Conservation (phyloP, 1,140 invertebrate genomes). For the Panulirus ornatus region DNA sequence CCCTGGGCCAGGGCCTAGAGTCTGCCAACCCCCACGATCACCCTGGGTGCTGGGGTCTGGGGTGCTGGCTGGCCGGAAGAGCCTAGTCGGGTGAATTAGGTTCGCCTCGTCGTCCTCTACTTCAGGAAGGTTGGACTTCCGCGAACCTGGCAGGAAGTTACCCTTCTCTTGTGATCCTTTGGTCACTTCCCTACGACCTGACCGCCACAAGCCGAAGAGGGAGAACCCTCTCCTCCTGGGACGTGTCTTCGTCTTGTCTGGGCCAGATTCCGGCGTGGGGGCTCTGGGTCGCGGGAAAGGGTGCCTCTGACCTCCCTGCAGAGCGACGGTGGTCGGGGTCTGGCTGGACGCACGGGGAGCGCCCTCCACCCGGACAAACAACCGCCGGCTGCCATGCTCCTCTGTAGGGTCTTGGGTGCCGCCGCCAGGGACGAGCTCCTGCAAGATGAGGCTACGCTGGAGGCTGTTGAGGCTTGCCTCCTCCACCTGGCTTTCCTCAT, state of each 20-base stretch:
- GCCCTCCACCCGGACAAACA: slow-evolving; percentile 31
- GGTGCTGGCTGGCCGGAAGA: not conserved
- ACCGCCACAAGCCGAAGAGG: not conserved
- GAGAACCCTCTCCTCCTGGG: not conserved
- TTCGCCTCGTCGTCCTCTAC: not conserved
- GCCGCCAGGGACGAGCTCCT: not conserved
- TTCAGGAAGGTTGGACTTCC: not conserved
- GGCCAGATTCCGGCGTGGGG: not conserved
- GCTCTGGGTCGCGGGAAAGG: not conserved
- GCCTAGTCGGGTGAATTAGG: not conserved
- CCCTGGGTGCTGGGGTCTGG: not conserved
- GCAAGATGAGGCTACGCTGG: not conserved
- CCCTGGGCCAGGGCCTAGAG: not conserved
- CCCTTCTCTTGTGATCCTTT: not conserved
- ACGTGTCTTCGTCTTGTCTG: not conserved
- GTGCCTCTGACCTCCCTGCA: not conserved
- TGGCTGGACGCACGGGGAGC: not conserved
- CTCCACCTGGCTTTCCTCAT: not conserved
- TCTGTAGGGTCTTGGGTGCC: not conserved
- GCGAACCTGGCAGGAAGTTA: not conserved
- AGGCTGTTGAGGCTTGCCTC: slow-evolving; percentile 1
- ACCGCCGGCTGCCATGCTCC: not conserved
- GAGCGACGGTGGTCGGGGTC: not conserved
- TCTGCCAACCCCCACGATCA: not conserved
- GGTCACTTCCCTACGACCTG: not conserved